Conservation (phyloP, 2,797 vertebrate species). For the Tenualosa ilisha region DNA sequence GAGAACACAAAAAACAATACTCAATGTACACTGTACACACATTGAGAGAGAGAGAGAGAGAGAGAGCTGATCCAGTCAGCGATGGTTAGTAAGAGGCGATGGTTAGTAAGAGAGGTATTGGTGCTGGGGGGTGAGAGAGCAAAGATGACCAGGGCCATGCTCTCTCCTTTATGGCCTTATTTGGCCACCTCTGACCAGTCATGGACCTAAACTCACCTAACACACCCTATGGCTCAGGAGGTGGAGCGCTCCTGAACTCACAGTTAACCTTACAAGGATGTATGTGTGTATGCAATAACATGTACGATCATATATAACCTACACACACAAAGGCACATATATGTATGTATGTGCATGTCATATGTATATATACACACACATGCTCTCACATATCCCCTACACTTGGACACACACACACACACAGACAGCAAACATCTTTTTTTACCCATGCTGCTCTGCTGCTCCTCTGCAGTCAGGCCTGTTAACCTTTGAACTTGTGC, state of each 20-base stretch:
- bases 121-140: not conserved
- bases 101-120: not conserved
- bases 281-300: not conserved
- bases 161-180: not conserved
- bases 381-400: not conserved
- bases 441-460: not conserved
- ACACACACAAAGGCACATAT: not conserved
- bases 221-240: not conserved
- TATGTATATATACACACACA: too few species aligned
- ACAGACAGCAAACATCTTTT: not conserved
- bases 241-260: not conserved
- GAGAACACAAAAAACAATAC: too few species aligned
- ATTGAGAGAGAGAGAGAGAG: too few species aligned
- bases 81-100: too few species aligned
- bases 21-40: too few species aligned
- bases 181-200: not conserved
- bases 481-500: not conserved
- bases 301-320: not conserved
- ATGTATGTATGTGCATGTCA: not conserved
- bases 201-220: not conserved
- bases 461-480: not conserved
- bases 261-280: not conserved
- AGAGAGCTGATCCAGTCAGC: too few species aligned
- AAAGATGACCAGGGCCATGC: not conserved
- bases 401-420: not conserved